Evolutionary conservation across 2,797 vertebrate species (phyloP).

Genomic region (Clarias laeviceps): DNA sequence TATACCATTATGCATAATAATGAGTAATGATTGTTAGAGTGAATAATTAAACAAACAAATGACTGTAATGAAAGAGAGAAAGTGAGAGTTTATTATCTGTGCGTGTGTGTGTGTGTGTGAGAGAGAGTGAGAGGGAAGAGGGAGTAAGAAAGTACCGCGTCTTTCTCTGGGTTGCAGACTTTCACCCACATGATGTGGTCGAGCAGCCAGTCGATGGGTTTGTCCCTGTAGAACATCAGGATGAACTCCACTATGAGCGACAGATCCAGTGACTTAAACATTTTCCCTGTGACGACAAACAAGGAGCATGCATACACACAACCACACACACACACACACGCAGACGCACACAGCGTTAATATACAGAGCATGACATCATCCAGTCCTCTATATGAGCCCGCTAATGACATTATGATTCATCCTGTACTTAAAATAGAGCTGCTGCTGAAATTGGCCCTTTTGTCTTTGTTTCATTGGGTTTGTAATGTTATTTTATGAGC

Average conservation of each 20-base stretch:
- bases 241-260: constrained; percentile 98
- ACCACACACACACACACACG: constrained; percentile 5
- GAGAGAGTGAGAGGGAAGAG: not conserved
- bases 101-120: not conserved
- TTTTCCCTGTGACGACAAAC: constrained; percentile 81
- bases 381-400: not conserved
- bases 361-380: constrained; percentile 11
- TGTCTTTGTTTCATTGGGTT: not conserved
- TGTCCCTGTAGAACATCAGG: constrained; percentile 99
- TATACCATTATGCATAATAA: constrained; percentile 33
- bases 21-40: constrained; percentile 6
- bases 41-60: constrained; percentile 23
- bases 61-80: not conserved
- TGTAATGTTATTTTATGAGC: not conserved
- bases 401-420: constrained; percentile 18
- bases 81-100: not conserved
- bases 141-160: constrained; percentile 76
- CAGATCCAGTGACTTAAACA: constrained; percentile 96
- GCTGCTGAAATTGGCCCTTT: not conserved
- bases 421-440: constrained; percentile 23
- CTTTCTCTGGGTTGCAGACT: constrained; percentile 98
- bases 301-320: not conserved
- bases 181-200: constrained; percentile 99
- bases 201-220: constrained; percentile 98
- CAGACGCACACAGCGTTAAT: not conserved